Conservation (phyloP, 2,888 invertebrate species). For the Phyllotreta striolata region DNA sequence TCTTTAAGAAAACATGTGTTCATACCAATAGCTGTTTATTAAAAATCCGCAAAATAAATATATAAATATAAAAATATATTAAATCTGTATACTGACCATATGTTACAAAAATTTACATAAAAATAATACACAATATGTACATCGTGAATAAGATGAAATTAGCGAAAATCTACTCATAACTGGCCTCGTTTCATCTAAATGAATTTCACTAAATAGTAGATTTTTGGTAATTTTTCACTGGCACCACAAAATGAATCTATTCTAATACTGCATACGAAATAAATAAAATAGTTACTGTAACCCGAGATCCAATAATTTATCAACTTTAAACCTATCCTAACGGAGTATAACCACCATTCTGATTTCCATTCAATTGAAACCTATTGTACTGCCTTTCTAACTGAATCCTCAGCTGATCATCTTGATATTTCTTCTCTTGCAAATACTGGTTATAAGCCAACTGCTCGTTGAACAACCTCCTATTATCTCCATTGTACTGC, state of each 20-base stretch:
- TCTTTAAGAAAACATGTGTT: background rate
- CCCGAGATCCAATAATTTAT: background rate
- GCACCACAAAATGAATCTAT: background rate
- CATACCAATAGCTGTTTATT: slow-evolving; percentile 3
- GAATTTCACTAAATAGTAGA: background rate
- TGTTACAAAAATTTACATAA: slow-evolving; percentile 28
- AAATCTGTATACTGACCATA: slow-evolving; percentile 24
- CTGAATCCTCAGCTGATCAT: slow-evolving; percentile 51
- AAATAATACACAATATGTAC: slow-evolving; percentile 17
- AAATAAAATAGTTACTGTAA: slow-evolving; percentile 7
- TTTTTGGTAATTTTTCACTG: background rate
- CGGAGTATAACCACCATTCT: slow-evolving; percentile 47
- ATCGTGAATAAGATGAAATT: background rate
- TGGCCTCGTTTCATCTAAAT: no score
- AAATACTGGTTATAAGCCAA: slow-evolving; percentile 48
- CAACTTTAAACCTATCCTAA: slow-evolving; percentile 42
- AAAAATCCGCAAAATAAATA: slow-evolving; percentile 18
- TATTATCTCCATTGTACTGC: slow-evolving; percentile 40
- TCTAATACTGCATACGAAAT: slow-evolving; percentile 15
- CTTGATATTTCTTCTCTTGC: slow-evolving; percentile 45
- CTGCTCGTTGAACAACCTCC: slow-evolving; percentile 35
- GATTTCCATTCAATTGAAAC: slow-evolving; percentile 50
- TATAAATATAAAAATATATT: slow-evolving; percentile 23
- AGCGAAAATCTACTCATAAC: background rate
- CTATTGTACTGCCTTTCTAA: slow-evolving; percentile 53